These are phyloP conservation scores for Hypocryptadius cinnamomeus DNA, from an alignment of 2,113 vertebrate genomes.

Conservation along the genomic window DNA sequence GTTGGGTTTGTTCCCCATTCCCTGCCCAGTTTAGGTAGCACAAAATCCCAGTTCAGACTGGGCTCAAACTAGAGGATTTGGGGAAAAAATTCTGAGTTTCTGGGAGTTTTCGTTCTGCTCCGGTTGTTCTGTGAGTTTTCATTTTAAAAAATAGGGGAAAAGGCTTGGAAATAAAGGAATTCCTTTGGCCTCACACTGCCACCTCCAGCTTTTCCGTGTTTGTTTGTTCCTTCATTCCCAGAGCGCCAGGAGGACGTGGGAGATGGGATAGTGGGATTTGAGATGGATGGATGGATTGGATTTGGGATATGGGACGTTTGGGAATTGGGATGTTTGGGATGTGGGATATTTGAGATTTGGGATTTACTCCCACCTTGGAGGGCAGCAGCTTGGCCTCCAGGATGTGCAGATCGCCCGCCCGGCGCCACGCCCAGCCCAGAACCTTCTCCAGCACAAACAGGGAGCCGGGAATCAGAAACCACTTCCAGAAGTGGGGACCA, in stretches of 20 bases:
- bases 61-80: fast-evolving
- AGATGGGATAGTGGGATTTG: not conserved
- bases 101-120: not conserved
- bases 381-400: conserved; percentile 85
- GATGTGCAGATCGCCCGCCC: conserved; percentile 70
- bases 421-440: conserved; percentile 68
- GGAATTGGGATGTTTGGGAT: not conserved
- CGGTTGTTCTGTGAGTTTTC: fast-evolving
- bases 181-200: not conserved
- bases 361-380: conserved; percentile 73
- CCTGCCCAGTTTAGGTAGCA: fast-evolving
- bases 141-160: not conserved
- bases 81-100: fast-evolving
- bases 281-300: not conserved
- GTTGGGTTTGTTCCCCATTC: fast-evolving
- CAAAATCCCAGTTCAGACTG: no score
- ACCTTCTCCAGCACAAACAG: conserved; percentile 82
- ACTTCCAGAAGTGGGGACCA: conserved; percentile 90
- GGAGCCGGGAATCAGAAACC: conserved; percentile 80
- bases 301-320: not conserved
- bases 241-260: not conserved
- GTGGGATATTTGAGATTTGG: not conserved
- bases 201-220: fast-evolving
- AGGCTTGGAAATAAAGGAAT: not conserved
- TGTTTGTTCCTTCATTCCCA: fast-evolving